Evolutionary conservation across 2,797 vertebrate genomes (phyloP), one percentile per base, ranked within the genome.

Genomic region (Emydoidea blandingii): DNA sequence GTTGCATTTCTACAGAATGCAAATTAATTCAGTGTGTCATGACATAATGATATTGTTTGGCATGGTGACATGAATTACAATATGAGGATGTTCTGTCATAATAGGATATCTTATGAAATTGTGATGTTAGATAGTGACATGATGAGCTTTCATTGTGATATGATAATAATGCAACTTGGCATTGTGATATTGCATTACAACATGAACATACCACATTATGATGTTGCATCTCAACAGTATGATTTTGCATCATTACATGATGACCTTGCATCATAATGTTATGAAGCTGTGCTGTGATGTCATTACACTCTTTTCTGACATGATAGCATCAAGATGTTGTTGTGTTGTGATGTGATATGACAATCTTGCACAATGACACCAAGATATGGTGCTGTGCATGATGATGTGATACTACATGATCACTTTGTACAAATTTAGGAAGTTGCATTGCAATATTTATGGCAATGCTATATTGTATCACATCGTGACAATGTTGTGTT

Each of bases 31-130:
- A 31, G 27, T n/a, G 79, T 2, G 0, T 52, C 18, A 31, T 21
- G 31, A n/a, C 29, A 52, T n/a, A 12, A 79, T 44, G 65, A 12
- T 0, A 5, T 74, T 16, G 1, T 0, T 0, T 34, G 81, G 44
- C 2, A 7, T 0, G 10, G 25, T 29, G 53, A 14, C 0, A 0
- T 1, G 15, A 0, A 0, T 6, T 11, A 31, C 0, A 0, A 21
- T 31, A 53, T 2, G 4, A 37, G 37, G 80, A 10, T 2, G 21
- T 4, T 8, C 44, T 8, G 0, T 6, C 1, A 18, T 44, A 49
- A 79, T 47, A 2, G 0, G 1, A 10, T 0, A 5, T 8, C 57
- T 1, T 12, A 3, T 49, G 1, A 47, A 83, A 81, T 18, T 74
- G 1, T 21, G 34, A 1, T 4, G 12, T 1, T 2, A 29, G 81